Evolutionary conservation across 2,797 vertebrate species (phyloP).

Genomic region (Sebastes miniatus): DNA sequence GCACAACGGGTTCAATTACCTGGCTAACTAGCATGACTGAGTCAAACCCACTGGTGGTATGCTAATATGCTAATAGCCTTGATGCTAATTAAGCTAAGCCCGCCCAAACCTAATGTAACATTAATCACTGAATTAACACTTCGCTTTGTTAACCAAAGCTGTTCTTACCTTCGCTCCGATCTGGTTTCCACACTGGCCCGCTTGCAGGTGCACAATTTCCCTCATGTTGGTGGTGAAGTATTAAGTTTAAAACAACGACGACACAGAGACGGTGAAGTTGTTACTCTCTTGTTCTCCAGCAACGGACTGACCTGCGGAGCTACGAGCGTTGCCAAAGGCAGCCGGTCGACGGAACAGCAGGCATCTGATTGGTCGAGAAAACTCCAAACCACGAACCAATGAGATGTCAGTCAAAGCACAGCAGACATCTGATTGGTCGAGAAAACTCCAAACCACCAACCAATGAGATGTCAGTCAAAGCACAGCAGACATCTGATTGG

Average conservation of each 20-base stretch:
- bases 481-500: conserved; percentile 5
- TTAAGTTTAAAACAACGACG: not conserved
- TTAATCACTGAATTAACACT: not conserved
- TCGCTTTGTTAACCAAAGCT: not conserved
- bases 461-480: not conserved
- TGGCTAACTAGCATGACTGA: not conserved
- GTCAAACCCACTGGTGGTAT: not conserved
- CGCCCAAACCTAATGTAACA: conserved; percentile 29
- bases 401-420: not conserved
- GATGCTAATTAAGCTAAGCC: conserved; percentile 28
- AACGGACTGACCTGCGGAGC: conserved; percentile 28
- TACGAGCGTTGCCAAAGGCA: accelerated
- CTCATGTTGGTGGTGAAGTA: conserved; percentile 47
- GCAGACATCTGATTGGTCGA: conserved; percentile 20
- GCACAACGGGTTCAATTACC: not conserved
- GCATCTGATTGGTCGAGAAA: too few relatives aligned
- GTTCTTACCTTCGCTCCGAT: conserved; percentile 67
- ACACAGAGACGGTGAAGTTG: not conserved
- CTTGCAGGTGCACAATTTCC: conserved; percentile 73
- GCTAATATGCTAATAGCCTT: not conserved
- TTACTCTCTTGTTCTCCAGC: not conserved
- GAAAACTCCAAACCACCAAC: not conserved
- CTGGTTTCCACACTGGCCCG: conserved; percentile 74
- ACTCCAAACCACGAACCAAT: accelerated
- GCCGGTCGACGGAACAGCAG: accelerated